Base-by-base conservation (phyloP, 2,113 vertebrate genomes). In the Gadus chalcogrammus region DNA sequence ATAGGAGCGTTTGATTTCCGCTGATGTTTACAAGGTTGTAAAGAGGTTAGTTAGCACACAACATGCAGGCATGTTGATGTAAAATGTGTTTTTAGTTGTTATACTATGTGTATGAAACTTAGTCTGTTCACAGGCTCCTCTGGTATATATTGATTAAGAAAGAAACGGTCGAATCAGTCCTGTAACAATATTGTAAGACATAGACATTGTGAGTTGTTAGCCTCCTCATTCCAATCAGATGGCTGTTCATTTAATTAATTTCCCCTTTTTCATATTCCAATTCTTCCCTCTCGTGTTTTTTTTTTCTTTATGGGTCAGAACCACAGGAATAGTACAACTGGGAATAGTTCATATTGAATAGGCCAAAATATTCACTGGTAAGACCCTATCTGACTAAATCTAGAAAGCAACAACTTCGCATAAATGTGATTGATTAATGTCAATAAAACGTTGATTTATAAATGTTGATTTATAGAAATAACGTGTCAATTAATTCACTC, bases 21-120 rank as follows among this genome's bases (percentile, higher is more conserved):
- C 74, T 72, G 15, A 79, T 82, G 77, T 88, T 87, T 88, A 84
- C 80, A 80, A 75, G 81, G 88, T 88, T 87, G 82, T 91, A 91
- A 87, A 80, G 81, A 78, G 76, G 81, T 83, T 80, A 82, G 79
- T 74, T 85, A 42, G 64, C 58, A 77, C 80, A 80, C 89, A 94
- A 94, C 93, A 92, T 95, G 94, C 93, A 92, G 94, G 93, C 94
- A 92, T 94, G 93, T 94, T 93, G 89, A 91, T 85, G 82, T 77
- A 72, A 88, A 81, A 17, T 65, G 18, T 35, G 68, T 55, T 66
- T 70, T 42, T 84, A 79, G 85, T 53, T 74, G 67, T 64, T 76
- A 61, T 72, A 61, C 38, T 0, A 24, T 53, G 66, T 76, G 65
- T 55, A 17, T 68, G 52, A 62, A 65, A 59, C 18, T 35, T 74